Conservation (phyloP, 2,888 invertebrate species). For the Icerya purchasi region DNA sequence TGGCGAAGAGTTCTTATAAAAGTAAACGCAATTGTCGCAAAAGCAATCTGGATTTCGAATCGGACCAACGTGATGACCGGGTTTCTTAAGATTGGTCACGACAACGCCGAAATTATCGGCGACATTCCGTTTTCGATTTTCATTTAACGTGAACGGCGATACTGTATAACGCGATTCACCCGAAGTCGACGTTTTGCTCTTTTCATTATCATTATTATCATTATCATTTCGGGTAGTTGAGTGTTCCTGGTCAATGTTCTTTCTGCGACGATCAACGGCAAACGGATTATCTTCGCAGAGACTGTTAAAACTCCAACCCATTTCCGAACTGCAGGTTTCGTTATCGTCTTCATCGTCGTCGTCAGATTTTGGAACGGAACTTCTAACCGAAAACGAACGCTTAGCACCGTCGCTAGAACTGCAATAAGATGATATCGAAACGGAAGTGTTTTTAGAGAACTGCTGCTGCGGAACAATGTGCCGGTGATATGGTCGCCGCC, state of each 20-base stretch:
- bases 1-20: neutral
- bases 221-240: too few species aligned
- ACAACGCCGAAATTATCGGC: constrained; percentile 8
- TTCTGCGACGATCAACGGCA: too few species aligned
- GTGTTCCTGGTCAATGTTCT: too few species aligned
- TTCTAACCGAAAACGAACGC: too few species aligned
- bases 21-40: constrained; percentile 37
- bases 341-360: constrained; percentile 6
- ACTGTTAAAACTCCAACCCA: constrained; percentile 31
- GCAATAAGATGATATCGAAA: too few species aligned
- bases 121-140: constrained; percentile 6
- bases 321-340: constrained; percentile 26
- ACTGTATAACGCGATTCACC: too few species aligned
- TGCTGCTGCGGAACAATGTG: too few species aligned
- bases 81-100: constrained; percentile 36
- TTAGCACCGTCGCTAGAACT: too few species aligned
- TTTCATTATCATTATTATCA: neutral
- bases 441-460: too few species aligned
- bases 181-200: neutral
- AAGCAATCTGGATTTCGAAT: constrained; percentile 46
- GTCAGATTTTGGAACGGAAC: too few species aligned
- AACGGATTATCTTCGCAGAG: constrained; percentile 7
- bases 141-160: constrained; percentile 5
- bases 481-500: too few species aligned
- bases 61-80: constrained; percentile 50